Base-by-base conservation (phyloP, 2,888 invertebrate genomes). In the Agrochola macilenta region DNA sequence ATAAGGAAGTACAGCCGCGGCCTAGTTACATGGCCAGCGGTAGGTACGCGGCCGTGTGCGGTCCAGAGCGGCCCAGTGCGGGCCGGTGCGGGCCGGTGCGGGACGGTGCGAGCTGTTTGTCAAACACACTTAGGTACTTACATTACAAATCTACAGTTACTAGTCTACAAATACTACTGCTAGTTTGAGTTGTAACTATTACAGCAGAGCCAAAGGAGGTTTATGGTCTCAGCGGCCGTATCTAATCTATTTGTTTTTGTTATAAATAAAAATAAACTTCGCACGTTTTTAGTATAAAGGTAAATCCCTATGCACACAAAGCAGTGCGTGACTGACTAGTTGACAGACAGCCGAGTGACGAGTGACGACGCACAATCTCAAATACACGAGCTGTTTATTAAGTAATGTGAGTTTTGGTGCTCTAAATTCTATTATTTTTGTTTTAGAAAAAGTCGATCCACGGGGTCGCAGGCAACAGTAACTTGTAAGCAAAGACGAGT, bases 1-100 rank as follows among this genome's bases (percentile, higher is more conserved):
- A 83, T 84, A 83, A 80, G 76, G 61, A 75, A 72, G 69, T 84
- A 66, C n/a, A 52, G 39, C 43, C 14, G 60, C 83, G 83, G 60
- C 75, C 71, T 74, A 74, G 52, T 60, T 71, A 14, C 60, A 43
- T 5, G 65, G 30, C 23, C 52, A 17, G n/a, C 39, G 46, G 35
- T 9, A 8, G 20, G 57, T 49, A 35, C 12, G 46, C 57, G 39
- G n/a, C n/a, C 7, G 43, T 20, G 57, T 49, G 35, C n/a, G 17
- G 23, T 12, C 35, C 35, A 7, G 35, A 1, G 23, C 43, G 57
- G 58, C 7, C 26, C 14, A 3, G 14, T 46, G 46, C 46, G n/a
- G 14, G 14, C 14, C 39, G 23, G 11, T 12, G 61, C 43, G 54
- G 12, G 7, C 46, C 23, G 39, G 30, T 23, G 26, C 39, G 14